Evolutionary conservation across 1,140 invertebrate species (phyloP).

Genomic region (Zaprionus inermis): DNA sequence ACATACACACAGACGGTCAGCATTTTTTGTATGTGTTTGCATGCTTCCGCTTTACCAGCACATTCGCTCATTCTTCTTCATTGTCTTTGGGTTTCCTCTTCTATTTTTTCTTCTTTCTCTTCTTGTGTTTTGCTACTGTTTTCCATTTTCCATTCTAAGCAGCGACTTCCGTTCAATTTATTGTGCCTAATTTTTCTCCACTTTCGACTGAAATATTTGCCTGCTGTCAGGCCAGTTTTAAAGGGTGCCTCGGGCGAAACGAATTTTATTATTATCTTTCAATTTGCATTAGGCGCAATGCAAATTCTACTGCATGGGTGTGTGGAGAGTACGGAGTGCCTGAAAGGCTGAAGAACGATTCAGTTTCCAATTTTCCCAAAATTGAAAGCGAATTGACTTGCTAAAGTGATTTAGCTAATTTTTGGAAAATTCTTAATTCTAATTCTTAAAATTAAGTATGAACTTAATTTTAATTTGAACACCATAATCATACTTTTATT

Average conservation of each 20-base stretch:
- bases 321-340: neutral
- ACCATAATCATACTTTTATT: no score
- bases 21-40: conserved; percentile 32
- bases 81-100: conserved; percentile 9
- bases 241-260: conserved; percentile 45
- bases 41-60: conserved; percentile 43
- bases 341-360: neutral
- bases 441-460: no score
- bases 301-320: no score
- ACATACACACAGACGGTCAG: neutral
- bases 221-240: conserved; percentile 20
- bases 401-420: no score
- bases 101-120: conserved; percentile 19
- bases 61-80: conserved; percentile 16
- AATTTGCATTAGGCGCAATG: conserved; percentile 25
- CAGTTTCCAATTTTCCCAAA: neutral
- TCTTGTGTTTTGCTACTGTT: conserved; percentile 31
- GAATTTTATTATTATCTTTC: conserved; percentile 16
- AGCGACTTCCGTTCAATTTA: conserved; percentile 82
- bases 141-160: conserved; percentile 68
- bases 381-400: no score
- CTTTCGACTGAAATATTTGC: conserved; percentile 56
- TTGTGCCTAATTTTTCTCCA: conserved; percentile 79
- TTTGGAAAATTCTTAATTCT: no score
- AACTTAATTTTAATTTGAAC: no score